Base-by-base conservation (phyloP, 2,113 vertebrate species). In the Daboia siamensis region DNA sequence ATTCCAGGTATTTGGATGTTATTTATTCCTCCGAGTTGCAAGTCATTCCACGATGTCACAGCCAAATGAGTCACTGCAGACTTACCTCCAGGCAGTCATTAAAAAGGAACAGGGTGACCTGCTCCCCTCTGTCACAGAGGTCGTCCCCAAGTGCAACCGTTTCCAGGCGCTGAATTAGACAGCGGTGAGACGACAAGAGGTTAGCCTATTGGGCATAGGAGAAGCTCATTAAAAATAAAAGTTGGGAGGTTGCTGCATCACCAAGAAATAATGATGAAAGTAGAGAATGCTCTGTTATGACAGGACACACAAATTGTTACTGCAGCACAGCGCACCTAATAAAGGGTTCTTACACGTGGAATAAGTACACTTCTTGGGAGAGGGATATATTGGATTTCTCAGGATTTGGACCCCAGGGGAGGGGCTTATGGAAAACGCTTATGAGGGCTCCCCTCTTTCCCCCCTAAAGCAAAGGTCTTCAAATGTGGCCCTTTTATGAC, bases 91-190 rank as follows among this genome's bases (percentile, higher is more conserved):
- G 97, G 95, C 99, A 99, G 95, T 99, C 99, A 91, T 98, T 99
- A 97, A 99, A 99, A 92, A 99, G 99, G 90, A 99, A 99, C 61
- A 99, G 98, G 0, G 99, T 99, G 92, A 99, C 99, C 91, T 99
- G 97, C 93, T 99, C 99, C 61, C 99, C 99, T 59, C 98, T 98
- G 96, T 99, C 99, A 97, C 99, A 99, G 10, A 99, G 98, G 94
- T 99, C 98, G 91, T 99, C 99, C 89, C 98, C 98, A 33, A 99
- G 97, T 13, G 98, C 98, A 13, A 99, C 93, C 0, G 99, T 99
- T 97, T 99, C 99, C 92, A 99, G 98, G 90, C 99, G 95, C 92
- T 98, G 97, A 90, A 99, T 98, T 95, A 99, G 97, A 92, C 97
- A 99, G 88, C 99, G 98, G 90, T 99, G 99, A 88, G 99, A 99